Conservation (phyloP, 2,113 vertebrate species). For the Chamaetylas fuelleborni region DNA sequence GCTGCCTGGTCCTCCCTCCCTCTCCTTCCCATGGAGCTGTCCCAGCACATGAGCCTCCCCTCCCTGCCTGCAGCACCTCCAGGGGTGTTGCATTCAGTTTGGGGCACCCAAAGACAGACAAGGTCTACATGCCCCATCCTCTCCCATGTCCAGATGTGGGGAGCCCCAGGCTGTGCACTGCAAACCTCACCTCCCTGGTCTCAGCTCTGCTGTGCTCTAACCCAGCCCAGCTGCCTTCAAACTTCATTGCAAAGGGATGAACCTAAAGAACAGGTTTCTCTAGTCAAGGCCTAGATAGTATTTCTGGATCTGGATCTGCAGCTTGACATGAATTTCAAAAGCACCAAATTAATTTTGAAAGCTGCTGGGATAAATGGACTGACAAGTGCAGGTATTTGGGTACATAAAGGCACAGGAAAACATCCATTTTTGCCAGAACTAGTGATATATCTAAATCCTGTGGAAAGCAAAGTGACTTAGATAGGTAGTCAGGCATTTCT, state of each 20-base stretch:
- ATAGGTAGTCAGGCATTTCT: neutral
- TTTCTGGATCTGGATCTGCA: neutral
- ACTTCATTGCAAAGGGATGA: neutral
- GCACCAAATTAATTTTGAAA: neutral
- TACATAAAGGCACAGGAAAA: neutral
- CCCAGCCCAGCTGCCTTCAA: neutral
- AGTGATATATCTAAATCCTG: neutral
- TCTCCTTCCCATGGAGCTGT: neutral
- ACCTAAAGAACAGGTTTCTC: neutral
- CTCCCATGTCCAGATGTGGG: fast-evolving
- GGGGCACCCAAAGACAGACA: neutral
- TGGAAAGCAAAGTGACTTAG: neutral
- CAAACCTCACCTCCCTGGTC: neutral
- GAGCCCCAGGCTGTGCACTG: neutral
- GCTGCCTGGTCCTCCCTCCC: neutral
- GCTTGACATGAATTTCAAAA: neutral
- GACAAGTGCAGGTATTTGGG: neutral
- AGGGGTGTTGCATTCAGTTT: fast-evolving
- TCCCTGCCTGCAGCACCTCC: neutral
- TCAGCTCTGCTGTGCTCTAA: neutral
- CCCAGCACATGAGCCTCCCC: fast-evolving
- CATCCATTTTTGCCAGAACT: fast-evolving
- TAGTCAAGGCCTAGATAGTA: neutral
- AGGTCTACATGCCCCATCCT: fast-evolving
- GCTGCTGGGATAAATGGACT: neutral